Percentiles rank a stretch among this genome's conserved stretches.
These are phyloP conservation scores for Pteronotus mesoamericanus DNA, from an alignment of 2,797 vertebrate genomes.

Conservation along the genomic window DNA sequence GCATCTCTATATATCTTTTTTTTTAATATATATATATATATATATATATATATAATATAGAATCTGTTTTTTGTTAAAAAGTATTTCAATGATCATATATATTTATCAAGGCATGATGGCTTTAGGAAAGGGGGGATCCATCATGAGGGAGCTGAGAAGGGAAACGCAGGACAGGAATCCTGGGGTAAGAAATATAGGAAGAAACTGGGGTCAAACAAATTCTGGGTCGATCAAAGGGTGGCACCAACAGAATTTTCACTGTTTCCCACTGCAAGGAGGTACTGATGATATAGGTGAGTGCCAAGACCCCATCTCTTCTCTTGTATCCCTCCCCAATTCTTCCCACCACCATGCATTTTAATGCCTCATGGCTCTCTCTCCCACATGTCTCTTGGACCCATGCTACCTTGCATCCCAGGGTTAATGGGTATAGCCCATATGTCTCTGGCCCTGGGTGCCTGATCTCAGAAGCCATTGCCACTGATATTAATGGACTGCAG, in stretches of 20 bases:
- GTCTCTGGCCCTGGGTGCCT: conserved; percentile 70
- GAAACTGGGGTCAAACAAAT: conserved; percentile 71
- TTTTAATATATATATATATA: conserved; percentile 80
- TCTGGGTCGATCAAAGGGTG: conserved; percentile 67
- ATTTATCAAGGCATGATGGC: conserved; percentile 90
- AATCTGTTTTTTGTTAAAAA: conserved; percentile 84
- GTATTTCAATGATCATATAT: conserved; percentile 86
- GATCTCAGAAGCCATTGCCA: conserved; percentile 91
- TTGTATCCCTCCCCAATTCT: conserved; percentile 47
- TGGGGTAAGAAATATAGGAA: conserved; percentile 64
- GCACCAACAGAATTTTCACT: conserved; percentile 69
- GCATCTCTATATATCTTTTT: conserved; percentile 80
- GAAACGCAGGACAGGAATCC: conserved; percentile 46
- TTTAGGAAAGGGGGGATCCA: conserved; percentile 72
- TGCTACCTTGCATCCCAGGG: conserved; percentile 68
- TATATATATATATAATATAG: conserved; percentile 88
- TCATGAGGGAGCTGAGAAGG: conserved; percentile 70
- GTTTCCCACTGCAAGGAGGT: conserved; percentile 60
- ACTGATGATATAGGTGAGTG: conserved; percentile 56
- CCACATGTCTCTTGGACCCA: conserved; percentile 75
- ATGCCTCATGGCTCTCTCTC: conserved; percentile 72
- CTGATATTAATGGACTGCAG: conserved; percentile 93
- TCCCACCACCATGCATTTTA: conserved; percentile 65
- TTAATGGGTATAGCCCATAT: conserved; percentile 68
- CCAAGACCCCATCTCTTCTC: conserved; percentile 69